Evolutionary conservation across 1,140 invertebrate genomes (phyloP), one percentile per base, ranked within the genome.

Genomic region (Drosophila ogumai): DNA sequence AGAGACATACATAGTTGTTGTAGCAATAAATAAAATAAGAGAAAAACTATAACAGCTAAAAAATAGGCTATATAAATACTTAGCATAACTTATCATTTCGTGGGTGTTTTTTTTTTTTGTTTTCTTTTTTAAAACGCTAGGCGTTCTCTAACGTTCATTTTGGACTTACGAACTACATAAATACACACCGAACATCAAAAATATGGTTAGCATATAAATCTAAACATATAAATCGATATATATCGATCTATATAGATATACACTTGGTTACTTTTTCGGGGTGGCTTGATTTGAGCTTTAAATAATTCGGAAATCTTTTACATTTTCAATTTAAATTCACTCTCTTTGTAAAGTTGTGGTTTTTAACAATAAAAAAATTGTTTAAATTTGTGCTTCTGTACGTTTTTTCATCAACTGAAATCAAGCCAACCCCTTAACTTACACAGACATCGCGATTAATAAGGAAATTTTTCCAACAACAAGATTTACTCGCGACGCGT

Each of bases 141-240:
- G 85, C 85, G 85, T 90, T 90, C 81, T 81, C 78, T 90, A 90
- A 90, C 85, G 86, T 58, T 60, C 13, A 69, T 79, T 44, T 60
- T 59, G 67, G 66, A 71, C 86, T 90, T 90, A 88, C 78, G 43
- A 90, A 90, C 81, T 90, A 90, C 60, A 90, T 90, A 90, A 90
- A 90, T 90, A 90, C 85, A 90, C 85, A 90, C 90, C 57, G 57
- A 90, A 90, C 81, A 85, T 85, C 86, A 81, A 85, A 90, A 90
- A 90, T 90, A 85, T 85, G 13, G 52, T 74, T 72, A 75, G 69
- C 59, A 75, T 61, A 73, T 73, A 64, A 63, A 17, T 57, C 50
- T 38, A 66, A 25, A 47, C 44, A 28, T 6, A 28, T 28, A 28
- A 28, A 28, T 28, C 25, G 25, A 28, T 15, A 25, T 13, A 46